Base-by-base conservation (phyloP, 2,797 vertebrate genomes). In the Chromis chromis region DNA sequence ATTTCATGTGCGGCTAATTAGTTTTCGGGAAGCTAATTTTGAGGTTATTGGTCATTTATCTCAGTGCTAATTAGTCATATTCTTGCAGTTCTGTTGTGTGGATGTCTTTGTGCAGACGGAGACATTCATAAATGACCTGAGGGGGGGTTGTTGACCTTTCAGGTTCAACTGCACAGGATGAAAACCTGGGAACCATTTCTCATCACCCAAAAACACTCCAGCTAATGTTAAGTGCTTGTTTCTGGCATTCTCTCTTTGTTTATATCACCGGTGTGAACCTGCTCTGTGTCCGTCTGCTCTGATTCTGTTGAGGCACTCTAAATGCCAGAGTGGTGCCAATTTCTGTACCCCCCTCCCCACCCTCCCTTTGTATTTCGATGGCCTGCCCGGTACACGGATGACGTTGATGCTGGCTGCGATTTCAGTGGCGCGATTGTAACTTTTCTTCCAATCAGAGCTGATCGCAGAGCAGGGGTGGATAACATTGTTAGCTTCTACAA, bases 301-400 rank as follows among this genome's bases (percentile, higher is more conserved):
- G 49, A 82, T 78, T 70, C 84, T 68, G 71, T 61, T 17, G 11
- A 86, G 65, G 59, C 50, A 53, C 63, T 77, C 55, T 31, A 70
- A 74, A 84, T 52, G 65, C n/a, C 33, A 13, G 13, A 55, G 48
- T 46, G 33, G 61, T 61, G 60, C 74, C 74, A 67, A 17, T 25
- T 19, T 53, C 40, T 44, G 12, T 7, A 31, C 6, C 9, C 33
- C 36, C 11, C 4, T n/a, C 14, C 39, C 58, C 54, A 3, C 50
- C 46, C 17, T 22, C 42, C 28, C 9, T 63, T 81, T 78, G 53
- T 68, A 12, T 82, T 78, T 62, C 48, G 59, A 73, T 72, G 54
- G 27, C 46, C 6, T 65, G 62, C 56, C 70, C 57, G 22, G 62
- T 59, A 42, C 22, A 28, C 17, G 25, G 71, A 61, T 67, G 64